Base-by-base conservation (phyloP, 2,113 vertebrate genomes). In the Sylvietta virens region DNA sequence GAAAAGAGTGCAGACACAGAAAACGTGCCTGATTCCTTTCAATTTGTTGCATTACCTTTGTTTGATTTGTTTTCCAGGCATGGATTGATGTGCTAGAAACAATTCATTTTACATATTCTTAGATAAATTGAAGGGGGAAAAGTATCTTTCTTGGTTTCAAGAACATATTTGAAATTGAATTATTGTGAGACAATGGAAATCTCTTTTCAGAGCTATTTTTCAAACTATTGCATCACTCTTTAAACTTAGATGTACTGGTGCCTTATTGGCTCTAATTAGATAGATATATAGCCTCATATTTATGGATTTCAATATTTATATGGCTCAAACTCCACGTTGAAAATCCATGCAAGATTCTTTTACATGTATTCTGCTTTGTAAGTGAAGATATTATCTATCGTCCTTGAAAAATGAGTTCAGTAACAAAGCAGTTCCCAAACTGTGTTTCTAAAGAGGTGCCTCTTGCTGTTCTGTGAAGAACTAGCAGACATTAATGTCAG, bases 41-140 rank as follows among this genome's bases (percentile, higher is more conserved):
- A 78, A n/a, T 78, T 94, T 88, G 15, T 87, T 91, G 8, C 51
- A 77, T 92, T 92, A 90, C 15, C 7, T 82, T 80, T 84, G 39
- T 61, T 69, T 76, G 44, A 56, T 70, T 96, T 94, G 27, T 78
- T 90, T 94, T 86, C 53, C 50, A 54, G 60, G 12, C 48, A 73
- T 60, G 56, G 54, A 86, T 30, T 93, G 50, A 85, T 74, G 42
- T 51, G 19, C 44, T 86, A 86, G 56, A 92, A 94, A 33, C 23
- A 85, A 58, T 87, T 76, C 10, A 45, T 82, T 92, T 94, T 90
- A 86, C 45, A 66, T 77, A 81, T 81, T 82, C 54, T 62, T 67
- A 42, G 54, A 83, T 83, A 88, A 93, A 67, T 94, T 92, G 51
- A 44, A 66, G 11, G 22, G 33, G 22, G 15, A 4, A 83, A 87